phyloP scores from a whole-genome alignment of 2,888 invertebrate species.

The Nebria salina region DNA sequence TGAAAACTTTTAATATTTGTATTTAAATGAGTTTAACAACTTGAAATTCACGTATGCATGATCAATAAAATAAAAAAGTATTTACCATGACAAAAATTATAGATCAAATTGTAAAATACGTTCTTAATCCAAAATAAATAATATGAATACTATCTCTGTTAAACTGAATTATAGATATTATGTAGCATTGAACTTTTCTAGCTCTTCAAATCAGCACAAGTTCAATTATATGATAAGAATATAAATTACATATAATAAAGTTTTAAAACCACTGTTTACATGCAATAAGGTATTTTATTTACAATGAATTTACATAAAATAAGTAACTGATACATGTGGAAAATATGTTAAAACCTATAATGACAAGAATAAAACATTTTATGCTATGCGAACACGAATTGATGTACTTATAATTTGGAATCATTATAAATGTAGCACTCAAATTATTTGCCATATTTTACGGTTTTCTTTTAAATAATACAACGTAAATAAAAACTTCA shows the following conservation, averaged over 20 bases:
- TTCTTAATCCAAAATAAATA: not conserved
- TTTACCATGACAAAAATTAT: not conserved
- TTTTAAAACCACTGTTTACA: not conserved
- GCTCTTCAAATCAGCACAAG: not conserved
- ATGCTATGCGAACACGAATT: not conserved
- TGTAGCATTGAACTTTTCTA: not conserved
- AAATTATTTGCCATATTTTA: not conserved
- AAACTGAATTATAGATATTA: not conserved
- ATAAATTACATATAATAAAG: not conserved
- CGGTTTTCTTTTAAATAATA: not conserved
- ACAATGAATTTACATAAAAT: not conserved
- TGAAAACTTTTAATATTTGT: not conserved
- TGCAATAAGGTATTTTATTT: not conserved
- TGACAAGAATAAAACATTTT: not conserved
- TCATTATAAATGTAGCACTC: not conserved
- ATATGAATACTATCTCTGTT: not conserved
- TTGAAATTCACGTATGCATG: not conserved
- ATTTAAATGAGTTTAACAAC: not conserved
- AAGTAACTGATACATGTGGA: not conserved
- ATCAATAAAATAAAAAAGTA: not conserved
- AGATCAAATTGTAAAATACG: not conserved
- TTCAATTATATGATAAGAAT: constrained; percentile 1
- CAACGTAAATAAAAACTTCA: not conserved
- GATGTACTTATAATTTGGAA: not conserved
- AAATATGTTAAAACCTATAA: not conserved